These are phyloP conservation scores for Fulica atra DNA, from an alignment of 2,113 vertebrate genomes.

Conservation along the genomic window DNA sequence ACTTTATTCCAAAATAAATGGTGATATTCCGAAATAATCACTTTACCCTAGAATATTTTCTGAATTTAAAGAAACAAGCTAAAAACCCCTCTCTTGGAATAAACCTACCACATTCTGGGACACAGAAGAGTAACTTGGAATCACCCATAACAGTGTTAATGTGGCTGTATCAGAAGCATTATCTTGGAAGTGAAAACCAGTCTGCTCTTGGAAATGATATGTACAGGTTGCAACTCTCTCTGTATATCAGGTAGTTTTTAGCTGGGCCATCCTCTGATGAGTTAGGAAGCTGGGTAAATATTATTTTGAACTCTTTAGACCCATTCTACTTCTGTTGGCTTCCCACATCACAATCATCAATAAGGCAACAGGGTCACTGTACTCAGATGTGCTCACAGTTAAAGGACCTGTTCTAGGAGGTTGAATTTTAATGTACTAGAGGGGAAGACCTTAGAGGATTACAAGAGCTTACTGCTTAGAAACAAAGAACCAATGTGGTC, in stretches of 20 bases:
- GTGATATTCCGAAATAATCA: neutral
- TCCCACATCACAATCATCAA: neutral
- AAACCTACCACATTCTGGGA: neutral
- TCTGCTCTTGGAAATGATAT: neutral
- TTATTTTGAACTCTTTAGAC: neutral
- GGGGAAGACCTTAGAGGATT: constrained; percentile 11
- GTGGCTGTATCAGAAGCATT: neutral
- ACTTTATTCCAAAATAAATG: neutral
- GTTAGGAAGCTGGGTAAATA: neutral
- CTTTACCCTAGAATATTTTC: neutral
- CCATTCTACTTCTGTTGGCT: neutral
- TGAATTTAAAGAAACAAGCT: neutral
- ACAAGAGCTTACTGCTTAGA: neutral
- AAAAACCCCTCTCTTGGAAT: neutral
- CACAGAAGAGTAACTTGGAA: neutral
- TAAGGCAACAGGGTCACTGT: neutral
- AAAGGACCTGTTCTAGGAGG: neutral
- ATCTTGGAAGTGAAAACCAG: neutral
- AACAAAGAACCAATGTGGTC: neutral
- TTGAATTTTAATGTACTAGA: neutral
- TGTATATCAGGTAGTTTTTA: neutral
- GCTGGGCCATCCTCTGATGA: neutral
- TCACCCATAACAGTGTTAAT: neutral
- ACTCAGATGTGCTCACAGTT: neutral
- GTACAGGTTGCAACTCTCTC: neutral